A percentile compares a stretch with the other conserved stretches of the same genome.
Conservation (phyloP, 1,140 invertebrate species). For the Anoplolepis gracilipes region DNA sequence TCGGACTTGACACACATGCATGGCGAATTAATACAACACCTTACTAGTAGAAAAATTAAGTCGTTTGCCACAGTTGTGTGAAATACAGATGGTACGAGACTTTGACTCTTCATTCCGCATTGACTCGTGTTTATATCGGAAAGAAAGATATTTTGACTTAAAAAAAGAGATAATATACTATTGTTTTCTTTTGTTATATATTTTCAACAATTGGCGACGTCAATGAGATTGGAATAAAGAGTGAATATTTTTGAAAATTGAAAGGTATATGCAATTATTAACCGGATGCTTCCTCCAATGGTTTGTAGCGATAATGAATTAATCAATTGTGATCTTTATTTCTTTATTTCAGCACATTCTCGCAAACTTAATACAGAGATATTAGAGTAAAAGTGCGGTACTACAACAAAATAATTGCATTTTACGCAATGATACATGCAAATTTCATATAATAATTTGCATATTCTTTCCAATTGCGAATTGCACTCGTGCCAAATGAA, state of each 20-base stretch:
- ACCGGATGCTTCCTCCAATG: slow-evolving; percentile 51
- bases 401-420: slow-evolving; percentile 26
- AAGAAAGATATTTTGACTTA: too few relatives aligned
- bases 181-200: too few relatives aligned
- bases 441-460: slow-evolving; percentile 63
- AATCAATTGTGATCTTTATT: slow-evolving; percentile 33
- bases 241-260: slow-evolving; percentile 55
- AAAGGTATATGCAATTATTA: slow-evolving; percentile 74
- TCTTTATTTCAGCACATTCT: slow-evolving; percentile 20
- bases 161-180: too few relatives aligned
- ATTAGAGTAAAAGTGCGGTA: slow-evolving; percentile 18
- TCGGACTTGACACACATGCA: slow-evolving; percentile 16
- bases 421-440: slow-evolving; percentile 22
- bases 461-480: slow-evolving; percentile 66
- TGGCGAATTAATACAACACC: slow-evolving; percentile 27
- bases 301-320: slow-evolving; percentile 8
- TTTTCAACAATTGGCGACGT: slow-evolving; percentile 46
- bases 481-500: slow-evolving; percentile 74
- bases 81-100: slow-evolving; percentile 54
- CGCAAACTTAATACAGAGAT: slow-evolving; percentile 18
- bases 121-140: too few relatives aligned
- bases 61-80: slow-evolving; percentile 60
- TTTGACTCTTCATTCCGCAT: slow-evolving; percentile 50
- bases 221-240: slow-evolving; percentile 50
- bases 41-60: slow-evolving; percentile 63